Conservation (phyloP, 2,113 vertebrate genomes). For the Burhinus oedicnemus region DNA sequence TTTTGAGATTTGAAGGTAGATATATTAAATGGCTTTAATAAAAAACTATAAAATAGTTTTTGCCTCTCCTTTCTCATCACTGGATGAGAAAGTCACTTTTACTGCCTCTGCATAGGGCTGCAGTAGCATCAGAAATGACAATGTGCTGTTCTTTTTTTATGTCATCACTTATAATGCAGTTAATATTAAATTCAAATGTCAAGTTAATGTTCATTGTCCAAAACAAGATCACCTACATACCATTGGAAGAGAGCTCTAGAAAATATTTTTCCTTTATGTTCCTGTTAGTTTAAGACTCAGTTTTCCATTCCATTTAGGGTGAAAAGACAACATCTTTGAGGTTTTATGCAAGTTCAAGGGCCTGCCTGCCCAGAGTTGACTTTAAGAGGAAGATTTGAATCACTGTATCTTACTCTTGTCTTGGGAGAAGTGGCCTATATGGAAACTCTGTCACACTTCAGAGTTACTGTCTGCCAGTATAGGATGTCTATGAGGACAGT, state of each 20-base stretch:
- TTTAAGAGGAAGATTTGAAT: neutral
- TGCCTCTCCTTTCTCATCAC: neutral
- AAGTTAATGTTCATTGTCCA: neutral
- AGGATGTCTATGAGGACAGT: neutral
- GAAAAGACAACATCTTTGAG: neutral
- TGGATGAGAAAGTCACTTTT: neutral
- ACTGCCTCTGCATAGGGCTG: neutral
- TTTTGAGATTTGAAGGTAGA: neutral
- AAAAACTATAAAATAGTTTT: too few species aligned
- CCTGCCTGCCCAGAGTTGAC: neutral
- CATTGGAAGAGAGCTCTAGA: neutral
- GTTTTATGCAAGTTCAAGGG: neutral
- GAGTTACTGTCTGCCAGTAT: neutral
- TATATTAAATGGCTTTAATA: neutral
- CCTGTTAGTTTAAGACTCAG: neutral
- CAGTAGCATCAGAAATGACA: neutral
- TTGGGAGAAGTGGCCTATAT: neutral
- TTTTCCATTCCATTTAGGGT: neutral
- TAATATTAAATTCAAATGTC: neutral
- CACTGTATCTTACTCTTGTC: neutral
- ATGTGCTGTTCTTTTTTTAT: neutral
- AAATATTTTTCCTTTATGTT: neutral
- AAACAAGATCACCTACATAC: neutral
- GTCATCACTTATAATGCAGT: neutral
- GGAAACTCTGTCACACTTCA: neutral